A percentile compares a stretch with the other conserved stretches of the same genome.
Evolutionary conservation across 2,113 vertebrate species (phyloP).

Genomic region (Rousettus leschenaultii): DNA sequence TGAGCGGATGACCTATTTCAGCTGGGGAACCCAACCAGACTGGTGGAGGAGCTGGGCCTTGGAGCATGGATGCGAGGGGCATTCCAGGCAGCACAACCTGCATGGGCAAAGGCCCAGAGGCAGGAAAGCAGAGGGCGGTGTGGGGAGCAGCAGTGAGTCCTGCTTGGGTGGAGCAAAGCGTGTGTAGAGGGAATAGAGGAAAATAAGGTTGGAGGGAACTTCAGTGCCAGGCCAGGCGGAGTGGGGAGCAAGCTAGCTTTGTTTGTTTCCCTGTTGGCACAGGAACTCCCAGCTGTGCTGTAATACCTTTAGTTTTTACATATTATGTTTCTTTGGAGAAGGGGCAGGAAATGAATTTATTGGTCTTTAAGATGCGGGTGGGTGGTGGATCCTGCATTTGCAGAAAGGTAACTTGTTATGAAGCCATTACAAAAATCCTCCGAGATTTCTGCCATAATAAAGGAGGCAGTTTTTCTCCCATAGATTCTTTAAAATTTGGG

Average conservation of each 20-base stretch:
- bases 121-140: background rate
- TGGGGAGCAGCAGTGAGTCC: background rate
- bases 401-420: constrained; percentile 74
- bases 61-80: background rate
- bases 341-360: background rate
- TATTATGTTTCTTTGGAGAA: background rate
- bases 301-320: background rate
- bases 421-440: constrained; percentile 66
- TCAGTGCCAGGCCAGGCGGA: background rate
- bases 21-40: background rate
- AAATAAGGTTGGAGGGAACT: background rate
- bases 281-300: background rate
- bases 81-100: background rate
- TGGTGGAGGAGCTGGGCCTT: background rate
- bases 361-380: background rate
- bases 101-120: fast-evolving
- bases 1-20: background rate
- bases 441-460: constrained; percentile 77
- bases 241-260: background rate
- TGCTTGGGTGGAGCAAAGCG: background rate
- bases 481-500: constrained; percentile 73
- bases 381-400: background rate
- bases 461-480: constrained; percentile 75
- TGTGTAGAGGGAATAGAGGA: background rate
- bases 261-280: background rate